These are phyloP conservation scores for Sturnira hondurensis DNA, from an alignment of 2,113 vertebrate species.

Conservation along the genomic window DNA sequence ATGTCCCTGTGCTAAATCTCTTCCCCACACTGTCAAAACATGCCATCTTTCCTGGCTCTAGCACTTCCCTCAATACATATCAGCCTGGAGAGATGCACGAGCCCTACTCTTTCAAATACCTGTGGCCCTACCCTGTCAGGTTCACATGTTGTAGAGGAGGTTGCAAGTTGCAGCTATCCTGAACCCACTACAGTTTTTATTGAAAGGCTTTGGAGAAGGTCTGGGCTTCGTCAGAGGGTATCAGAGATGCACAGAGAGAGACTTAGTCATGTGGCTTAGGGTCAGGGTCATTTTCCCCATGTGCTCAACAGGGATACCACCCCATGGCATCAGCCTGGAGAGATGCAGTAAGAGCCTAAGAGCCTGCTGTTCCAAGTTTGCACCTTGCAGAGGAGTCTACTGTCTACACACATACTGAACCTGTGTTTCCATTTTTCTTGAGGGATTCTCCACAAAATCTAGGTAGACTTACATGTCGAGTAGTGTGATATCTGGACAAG, in stretches of 20 bases:
- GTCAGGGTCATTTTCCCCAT: background rate
- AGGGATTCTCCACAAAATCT: background rate
- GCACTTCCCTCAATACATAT: background rate
- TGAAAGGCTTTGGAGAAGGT: background rate
- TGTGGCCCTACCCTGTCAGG: background rate
- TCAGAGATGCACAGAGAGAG: background rate
- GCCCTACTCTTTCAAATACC: background rate
- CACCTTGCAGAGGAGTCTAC: background rate
- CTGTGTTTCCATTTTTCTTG: background rate
- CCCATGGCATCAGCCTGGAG: background rate
- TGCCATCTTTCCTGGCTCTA: background rate
- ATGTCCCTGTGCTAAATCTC: background rate
- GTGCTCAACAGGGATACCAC: background rate
- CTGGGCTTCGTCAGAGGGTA: background rate
- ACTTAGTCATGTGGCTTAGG: background rate
- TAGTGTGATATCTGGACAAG: background rate
- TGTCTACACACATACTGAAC: background rate
- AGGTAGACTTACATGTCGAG: background rate
- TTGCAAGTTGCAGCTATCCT: background rate
- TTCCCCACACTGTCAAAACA: background rate
- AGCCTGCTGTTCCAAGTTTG: background rate
- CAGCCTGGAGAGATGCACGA: background rate
- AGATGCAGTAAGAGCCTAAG: background rate
- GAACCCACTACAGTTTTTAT: background rate
- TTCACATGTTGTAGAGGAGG: background rate